Evolutionary conservation across 2,797 vertebrate species (phyloP).

Genomic region (Neosilurus hyrtlii): DNA sequence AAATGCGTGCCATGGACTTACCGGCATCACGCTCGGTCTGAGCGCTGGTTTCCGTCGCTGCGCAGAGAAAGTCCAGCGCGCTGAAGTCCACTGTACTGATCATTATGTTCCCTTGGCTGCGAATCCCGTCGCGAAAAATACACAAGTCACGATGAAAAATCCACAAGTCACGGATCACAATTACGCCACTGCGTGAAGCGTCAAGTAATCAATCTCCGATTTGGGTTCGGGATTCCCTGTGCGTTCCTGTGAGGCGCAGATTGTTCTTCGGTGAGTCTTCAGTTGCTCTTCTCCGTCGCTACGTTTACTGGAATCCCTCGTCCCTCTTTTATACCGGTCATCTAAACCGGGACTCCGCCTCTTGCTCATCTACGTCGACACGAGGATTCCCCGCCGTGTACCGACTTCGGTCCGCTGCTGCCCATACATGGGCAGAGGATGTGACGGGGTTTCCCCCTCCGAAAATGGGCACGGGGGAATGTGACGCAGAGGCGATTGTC

Average conservation of each 20-base stretch:
- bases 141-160: constrained; percentile 16
- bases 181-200: neutral
- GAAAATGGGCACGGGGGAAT: constrained; percentile 83
- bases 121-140: neutral
- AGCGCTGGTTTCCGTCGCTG: constrained; percentile 33
- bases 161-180: constrained; percentile 18
- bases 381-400: constrained; percentile 85
- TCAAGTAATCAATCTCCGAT: constrained; percentile 17
- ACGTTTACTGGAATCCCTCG: constrained; percentile 52
- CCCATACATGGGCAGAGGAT: constrained; percentile 89
- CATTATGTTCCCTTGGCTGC: constrained; percentile 38
- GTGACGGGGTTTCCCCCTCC: constrained; percentile 84
- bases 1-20: constrained; percentile 26
- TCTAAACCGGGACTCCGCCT: constrained; percentile 76
- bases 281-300: constrained; percentile 43
- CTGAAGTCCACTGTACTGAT: constrained; percentile 57
- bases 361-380: constrained; percentile 78
- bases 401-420: constrained; percentile 73
- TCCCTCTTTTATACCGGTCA: constrained; percentile 79
- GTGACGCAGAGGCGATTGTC: constrained; percentile 70
- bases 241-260: neutral
- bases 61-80: constrained; percentile 53
- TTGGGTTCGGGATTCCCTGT: constrained; percentile 51
- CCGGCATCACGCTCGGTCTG: constrained; percentile 36
- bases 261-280: constrained; percentile 15